A percentile compares a stretch with the other conserved stretches of the same genome.
Evolutionary conservation across 2,113 vertebrate genomes (phyloP).

Genomic region (Rhinopomastus cyanomelas): DNA sequence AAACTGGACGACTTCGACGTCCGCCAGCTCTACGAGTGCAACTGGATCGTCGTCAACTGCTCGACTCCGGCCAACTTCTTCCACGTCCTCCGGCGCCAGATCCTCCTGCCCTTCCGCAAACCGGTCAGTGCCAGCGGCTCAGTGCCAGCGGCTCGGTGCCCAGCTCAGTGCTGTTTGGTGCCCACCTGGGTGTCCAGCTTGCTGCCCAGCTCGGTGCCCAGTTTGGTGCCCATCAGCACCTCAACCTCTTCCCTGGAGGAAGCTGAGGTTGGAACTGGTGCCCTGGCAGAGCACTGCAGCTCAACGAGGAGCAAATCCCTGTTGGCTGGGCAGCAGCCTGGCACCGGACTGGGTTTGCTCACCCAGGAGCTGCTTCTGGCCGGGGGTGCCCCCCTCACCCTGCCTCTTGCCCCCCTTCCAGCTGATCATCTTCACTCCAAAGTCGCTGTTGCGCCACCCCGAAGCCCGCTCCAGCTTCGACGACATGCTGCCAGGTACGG

Average conservation of each 20-base stretch:
- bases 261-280: neutral
- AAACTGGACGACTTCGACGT: slow-evolving; percentile 84
- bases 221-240: no score
- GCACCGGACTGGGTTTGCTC: no score
- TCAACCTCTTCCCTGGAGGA: neutral
- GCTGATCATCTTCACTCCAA: slow-evolving; percentile 93
- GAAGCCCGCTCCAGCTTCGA: slow-evolving; percentile 92
- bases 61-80: slow-evolving; percentile 92
- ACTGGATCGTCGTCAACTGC: slow-evolving; percentile 96
- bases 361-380: neutral
- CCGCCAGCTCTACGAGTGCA: slow-evolving; percentile 89
- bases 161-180: neutral
- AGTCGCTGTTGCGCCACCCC: slow-evolving; percentile 90
- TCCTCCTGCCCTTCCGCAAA: slow-evolving; percentile 92
- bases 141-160: fast-evolving
- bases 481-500: slow-evolving; percentile 87
- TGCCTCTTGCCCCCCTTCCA: slow-evolving; percentile 70
- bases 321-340: neutral
- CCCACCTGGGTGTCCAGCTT: neutral
- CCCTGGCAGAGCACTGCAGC: neutral
- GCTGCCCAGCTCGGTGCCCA: no score
- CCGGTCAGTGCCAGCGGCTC: slow-evolving; percentile 77
- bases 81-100: slow-evolving; percentile 91
- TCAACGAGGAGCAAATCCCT: neutral
- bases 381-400: neutral